A percentile compares a stretch with the other conserved stretches of the same genome.
These are phyloP conservation scores for Rhabdornis inornatus DNA, from an alignment of 2,113 vertebrate genomes.

Conservation along the genomic window DNA sequence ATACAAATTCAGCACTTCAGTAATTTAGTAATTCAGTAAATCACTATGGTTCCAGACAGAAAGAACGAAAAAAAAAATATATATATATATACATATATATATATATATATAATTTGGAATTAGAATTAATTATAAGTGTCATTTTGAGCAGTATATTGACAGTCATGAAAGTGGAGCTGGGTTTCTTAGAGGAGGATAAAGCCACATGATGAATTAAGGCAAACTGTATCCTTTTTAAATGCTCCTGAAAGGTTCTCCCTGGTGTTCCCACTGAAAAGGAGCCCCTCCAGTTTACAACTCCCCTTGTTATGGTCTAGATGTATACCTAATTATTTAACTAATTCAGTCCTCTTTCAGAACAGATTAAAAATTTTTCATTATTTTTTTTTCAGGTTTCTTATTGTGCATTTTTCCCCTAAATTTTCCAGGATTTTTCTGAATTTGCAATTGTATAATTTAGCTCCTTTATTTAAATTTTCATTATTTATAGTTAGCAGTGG, in stretches of 20 bases:
- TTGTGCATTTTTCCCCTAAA: not conserved
- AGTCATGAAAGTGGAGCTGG: not conserved
- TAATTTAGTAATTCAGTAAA: not conserved
- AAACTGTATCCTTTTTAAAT: not conserved
- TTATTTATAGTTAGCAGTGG: not conserved
- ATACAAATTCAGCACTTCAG: not conserved
- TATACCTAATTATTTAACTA: not conserved
- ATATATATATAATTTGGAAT: not conserved
- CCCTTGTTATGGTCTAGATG: not conserved
- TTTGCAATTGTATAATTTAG: not conserved
- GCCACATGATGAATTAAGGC: not conserved
- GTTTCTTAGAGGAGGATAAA: not conserved
- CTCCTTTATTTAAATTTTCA: not conserved
- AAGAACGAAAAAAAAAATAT: not conserved
- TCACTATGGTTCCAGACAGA: not conserved
- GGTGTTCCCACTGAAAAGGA: not conserved
- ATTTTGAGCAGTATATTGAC: not conserved
- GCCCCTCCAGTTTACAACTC: not conserved
- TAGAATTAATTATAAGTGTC: not conserved
- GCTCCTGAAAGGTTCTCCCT: not conserved
- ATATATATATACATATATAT: too few relatives aligned
- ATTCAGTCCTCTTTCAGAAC: not conserved
- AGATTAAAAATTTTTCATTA: not conserved
- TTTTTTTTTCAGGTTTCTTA: not conserved
- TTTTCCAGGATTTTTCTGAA: not conserved